These are phyloP conservation scores for Cheumatopsyche charites DNA, from an alignment of 1,140 invertebrate species.

Conservation along the genomic window DNA sequence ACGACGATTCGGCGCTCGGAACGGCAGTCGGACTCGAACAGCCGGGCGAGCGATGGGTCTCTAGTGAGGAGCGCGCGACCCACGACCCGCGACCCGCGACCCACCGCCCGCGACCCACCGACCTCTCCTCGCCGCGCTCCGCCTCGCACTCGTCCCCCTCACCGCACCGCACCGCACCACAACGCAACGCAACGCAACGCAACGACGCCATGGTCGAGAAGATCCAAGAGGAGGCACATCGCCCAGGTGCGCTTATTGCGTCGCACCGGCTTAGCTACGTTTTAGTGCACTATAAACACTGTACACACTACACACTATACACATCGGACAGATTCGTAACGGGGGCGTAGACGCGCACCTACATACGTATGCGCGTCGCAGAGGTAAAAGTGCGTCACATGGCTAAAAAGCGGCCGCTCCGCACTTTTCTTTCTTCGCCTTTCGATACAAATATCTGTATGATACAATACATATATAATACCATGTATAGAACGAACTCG, in stretches of 20 bases:
- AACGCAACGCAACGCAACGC: neutral
- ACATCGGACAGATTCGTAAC: neutral
- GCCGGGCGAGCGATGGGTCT: constrained; percentile 28
- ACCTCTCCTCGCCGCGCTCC: neutral
- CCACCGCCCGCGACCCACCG: constrained; percentile 14
- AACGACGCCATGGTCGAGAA: constrained; percentile 30
- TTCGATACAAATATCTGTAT: too few relatives aligned
- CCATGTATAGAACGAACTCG: too few relatives aligned
- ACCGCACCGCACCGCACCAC: neutral
- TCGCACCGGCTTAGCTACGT: neutral
- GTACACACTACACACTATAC: neutral
- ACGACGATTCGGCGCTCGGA: neutral
- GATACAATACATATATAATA: too few relatives aligned
- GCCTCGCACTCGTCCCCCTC: neutral
- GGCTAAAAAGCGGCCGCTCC: neutral
- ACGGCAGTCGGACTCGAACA: constrained; percentile 30
- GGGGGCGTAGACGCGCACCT: neutral
- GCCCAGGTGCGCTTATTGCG: constrained; percentile 2
- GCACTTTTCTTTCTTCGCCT: too few relatives aligned
- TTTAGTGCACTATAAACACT: neutral
- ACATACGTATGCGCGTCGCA: neutral
- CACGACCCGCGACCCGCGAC: neutral
- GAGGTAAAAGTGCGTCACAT: too few relatives aligned
- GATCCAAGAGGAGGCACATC: constrained; percentile 30
- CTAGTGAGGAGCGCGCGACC: constrained; percentile 26